Evolutionary conservation across 37 sponge, comb jelly and placozoan species (phyloP).

Genomic region (Theonella swinhoei): DNA sequence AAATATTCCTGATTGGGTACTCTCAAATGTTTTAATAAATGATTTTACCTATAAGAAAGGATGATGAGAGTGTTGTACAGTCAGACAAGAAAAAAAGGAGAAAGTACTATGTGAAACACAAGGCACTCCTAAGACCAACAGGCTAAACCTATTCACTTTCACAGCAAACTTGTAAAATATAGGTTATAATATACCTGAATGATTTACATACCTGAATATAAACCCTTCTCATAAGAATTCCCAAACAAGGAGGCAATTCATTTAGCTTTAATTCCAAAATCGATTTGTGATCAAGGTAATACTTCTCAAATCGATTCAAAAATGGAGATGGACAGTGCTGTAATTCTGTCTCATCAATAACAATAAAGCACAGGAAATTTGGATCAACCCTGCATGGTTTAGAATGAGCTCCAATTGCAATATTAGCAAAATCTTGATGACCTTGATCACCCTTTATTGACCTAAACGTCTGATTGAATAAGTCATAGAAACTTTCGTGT

Average conservation of each 20-base stretch:
- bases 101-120: too few relatives aligned
- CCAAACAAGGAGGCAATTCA: slow-evolving; percentile 11
- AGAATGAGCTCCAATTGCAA: slow-evolving; percentile 59
- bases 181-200: too few relatives aligned
- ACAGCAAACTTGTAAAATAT: too few relatives aligned
- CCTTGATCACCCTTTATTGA: slow-evolving; percentile 19
- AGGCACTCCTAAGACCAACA: too few relatives aligned
- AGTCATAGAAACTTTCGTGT: slow-evolving; percentile 85
- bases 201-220: slow-evolving; percentile 19
- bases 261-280: slow-evolving; percentile 24
- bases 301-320: slow-evolving; percentile 75
- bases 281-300: slow-evolving; percentile 40
- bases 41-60: too few relatives aligned
- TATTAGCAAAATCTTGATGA: slow-evolving; percentile 52
- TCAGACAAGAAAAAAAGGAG: too few relatives aligned
- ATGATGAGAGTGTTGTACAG: too few relatives aligned
- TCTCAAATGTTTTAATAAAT: too few relatives aligned
- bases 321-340: slow-evolving; percentile 58
- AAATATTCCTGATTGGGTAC: slow-evolving; percentile 42
- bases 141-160: too few relatives aligned
- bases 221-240: not conserved
- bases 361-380: slow-evolving; percentile 61
- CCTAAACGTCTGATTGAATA: slow-evolving; percentile 57
- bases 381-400: slow-evolving; percentile 62
- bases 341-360: slow-evolving; percentile 49